These are phyloP conservation scores for Parauchenoglanis punctatus DNA, from an alignment of 2,797 vertebrate genomes.

Conservation along the genomic window DNA sequence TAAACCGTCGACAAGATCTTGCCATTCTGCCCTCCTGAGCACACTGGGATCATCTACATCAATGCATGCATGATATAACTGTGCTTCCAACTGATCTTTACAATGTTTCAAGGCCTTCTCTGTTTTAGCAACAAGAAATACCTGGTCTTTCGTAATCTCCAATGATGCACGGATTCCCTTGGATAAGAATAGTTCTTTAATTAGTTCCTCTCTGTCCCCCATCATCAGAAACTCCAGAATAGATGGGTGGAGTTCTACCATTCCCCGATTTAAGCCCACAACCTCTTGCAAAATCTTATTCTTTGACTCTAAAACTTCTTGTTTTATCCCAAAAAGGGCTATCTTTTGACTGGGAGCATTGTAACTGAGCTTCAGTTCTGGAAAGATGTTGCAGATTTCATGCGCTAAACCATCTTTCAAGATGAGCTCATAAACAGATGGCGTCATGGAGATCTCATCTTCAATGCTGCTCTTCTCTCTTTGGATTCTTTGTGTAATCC, in stretches of 20 bases:
- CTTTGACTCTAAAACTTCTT: conserved; percentile 75
- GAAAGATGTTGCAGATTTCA: conserved; percentile 60
- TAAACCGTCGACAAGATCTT: conserved; percentile 61
- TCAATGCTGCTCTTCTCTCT: conserved; percentile 68
- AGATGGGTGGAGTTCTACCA: conserved; percentile 59
- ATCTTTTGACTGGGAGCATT: conserved; percentile 58
- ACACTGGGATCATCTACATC: conserved; percentile 69
- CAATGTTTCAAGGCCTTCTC: conserved; percentile 68
- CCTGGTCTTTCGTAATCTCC: conserved; percentile 61
- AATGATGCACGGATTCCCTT: conserved; percentile 73
- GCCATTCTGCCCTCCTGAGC: conserved; percentile 72
- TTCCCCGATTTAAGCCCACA: conserved; percentile 62
- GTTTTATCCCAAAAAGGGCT: conserved; percentile 71
- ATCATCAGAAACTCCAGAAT: conserved; percentile 73
- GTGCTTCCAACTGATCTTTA: conserved; percentile 68
- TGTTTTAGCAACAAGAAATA: conserved; percentile 71
- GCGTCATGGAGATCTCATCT: conserved; percentile 62
- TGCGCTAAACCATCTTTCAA: conserved; percentile 64
- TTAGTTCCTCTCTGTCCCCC: conserved; percentile 68
- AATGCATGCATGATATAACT: conserved; percentile 66
- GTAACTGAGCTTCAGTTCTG: conserved; percentile 73
- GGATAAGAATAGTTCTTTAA: conserved; percentile 70
- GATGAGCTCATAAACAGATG: conserved; percentile 72
- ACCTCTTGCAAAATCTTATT: conserved; percentile 68
- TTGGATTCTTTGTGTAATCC: conserved; percentile 63